Conservation (phyloP, 2,888 invertebrate species). For the Pterobdella sp. region DNA sequence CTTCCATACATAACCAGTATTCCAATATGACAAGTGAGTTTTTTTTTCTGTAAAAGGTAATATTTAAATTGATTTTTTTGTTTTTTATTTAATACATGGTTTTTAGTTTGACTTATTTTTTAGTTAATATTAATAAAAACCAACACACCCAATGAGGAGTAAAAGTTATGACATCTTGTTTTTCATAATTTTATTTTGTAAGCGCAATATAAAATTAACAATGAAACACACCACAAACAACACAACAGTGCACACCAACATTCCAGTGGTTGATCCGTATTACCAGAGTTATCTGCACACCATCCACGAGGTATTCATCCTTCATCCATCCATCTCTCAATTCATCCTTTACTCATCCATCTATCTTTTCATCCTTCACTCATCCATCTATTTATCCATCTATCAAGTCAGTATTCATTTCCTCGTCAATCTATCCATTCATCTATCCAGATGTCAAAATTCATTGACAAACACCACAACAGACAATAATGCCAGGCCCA, state of each 20-base stretch:
- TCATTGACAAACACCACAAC: slow-evolving; percentile 18
- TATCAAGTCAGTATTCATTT: background rate
- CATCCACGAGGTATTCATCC: background rate
- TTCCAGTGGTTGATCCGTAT: background rate
- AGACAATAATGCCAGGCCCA: slow-evolving; percentile 82
- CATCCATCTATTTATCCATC: background rate
- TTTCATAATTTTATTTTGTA: background rate
- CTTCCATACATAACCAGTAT: background rate
- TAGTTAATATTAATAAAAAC: no score
- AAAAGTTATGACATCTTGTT: background rate
- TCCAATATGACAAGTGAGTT: background rate
- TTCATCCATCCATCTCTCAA: background rate
- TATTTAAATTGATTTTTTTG: no score
- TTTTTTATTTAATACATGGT: background rate
- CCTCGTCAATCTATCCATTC: background rate
- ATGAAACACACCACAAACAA: background rate
- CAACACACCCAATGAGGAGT: no score
- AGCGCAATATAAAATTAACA: background rate
- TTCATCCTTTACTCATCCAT: background rate
- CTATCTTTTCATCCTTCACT: background rate
- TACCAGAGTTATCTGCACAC: slow-evolving; percentile 7
- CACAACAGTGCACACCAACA: background rate
- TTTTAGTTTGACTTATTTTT: background rate
- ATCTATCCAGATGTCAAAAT: background rate
- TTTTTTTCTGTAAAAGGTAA: background rate